Percentiles rank a stretch among this genome's conserved stretches.
Conservation (phyloP, 1,140 invertebrate species). For the Heterodera carotae region DNA sequence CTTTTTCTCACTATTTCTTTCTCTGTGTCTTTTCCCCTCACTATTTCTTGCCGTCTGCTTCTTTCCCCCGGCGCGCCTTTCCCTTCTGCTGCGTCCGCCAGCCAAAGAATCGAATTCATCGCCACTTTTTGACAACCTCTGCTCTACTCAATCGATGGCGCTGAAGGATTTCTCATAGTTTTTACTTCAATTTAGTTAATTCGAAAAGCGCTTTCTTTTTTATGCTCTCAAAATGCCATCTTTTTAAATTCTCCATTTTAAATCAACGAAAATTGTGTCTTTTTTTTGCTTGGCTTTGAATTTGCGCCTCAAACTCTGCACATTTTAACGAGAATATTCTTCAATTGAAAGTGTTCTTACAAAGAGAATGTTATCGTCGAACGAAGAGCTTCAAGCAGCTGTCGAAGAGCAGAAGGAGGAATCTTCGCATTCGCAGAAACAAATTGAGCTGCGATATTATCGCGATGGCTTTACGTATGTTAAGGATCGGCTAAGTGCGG, state of each 20-base stretch:
- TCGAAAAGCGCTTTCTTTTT: background rate
- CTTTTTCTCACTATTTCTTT: background rate
- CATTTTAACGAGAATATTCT: no score
- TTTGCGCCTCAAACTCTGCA: no score
- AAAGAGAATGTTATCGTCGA: background rate
- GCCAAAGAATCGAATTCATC: background rate
- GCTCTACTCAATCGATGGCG: background rate
- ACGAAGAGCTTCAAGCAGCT: background rate
- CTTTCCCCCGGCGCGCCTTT: background rate
- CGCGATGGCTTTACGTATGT: background rate
- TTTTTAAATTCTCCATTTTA: no score
- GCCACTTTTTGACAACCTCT: background rate
- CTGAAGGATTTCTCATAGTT: background rate
- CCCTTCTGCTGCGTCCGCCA: no score
- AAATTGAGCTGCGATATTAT: background rate
- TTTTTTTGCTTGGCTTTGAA: no score
- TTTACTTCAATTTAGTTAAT: background rate
- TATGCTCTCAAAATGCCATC: background rate
- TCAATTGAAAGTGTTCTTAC: no score
- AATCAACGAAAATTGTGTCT: no score
- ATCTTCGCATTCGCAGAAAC: background rate
- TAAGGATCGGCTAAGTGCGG: slow-evolving; percentile 8
- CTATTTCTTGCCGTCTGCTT: background rate
- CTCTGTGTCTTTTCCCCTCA: background rate
- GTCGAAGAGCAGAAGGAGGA: background rate